phyloP scores from a whole-genome alignment of 92 coral and sea anemone genomes.

The Pocillopora grandis region DNA sequence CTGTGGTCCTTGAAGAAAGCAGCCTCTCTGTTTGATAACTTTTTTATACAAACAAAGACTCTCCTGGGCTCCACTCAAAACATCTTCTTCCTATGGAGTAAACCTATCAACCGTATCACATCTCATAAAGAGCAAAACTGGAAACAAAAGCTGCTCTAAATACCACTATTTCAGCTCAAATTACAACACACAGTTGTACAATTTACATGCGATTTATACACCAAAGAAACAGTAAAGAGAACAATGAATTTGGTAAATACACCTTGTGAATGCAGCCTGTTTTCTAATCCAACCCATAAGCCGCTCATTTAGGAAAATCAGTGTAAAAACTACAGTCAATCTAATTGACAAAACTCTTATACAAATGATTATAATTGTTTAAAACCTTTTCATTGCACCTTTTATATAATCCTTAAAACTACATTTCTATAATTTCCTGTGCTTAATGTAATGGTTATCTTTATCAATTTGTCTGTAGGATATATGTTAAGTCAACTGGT shows the following conservation, averaged over 20 bases:
- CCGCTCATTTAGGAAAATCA: background rate
- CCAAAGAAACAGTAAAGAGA: background rate
- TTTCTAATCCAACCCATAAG: background rate
- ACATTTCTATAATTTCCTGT: background rate
- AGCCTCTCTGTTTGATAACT: background rate
- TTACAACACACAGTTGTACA: background rate
- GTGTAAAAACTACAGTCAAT: background rate
- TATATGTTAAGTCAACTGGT: slow-evolving; percentile 29
- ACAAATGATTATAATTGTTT: background rate
- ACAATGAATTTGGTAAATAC: background rate
- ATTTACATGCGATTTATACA: background rate
- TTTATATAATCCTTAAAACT: slow-evolving; percentile 2
- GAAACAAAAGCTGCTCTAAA: slow-evolving; percentile 6
- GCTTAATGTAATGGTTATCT: slow-evolving; percentile 10
- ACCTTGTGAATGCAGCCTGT: background rate
- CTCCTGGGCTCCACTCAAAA: slow-evolving; percentile 3
- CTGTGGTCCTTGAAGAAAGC: slow-evolving; percentile 9
- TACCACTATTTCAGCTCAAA: slow-evolving; percentile 2
- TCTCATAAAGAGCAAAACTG: slow-evolving; percentile 10
- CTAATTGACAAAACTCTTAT: background rate
- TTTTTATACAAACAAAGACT: background rate
- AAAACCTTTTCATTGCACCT: background rate
- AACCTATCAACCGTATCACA: background rate
- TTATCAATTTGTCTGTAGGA: slow-evolving; percentile 8
- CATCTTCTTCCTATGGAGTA: background rate